Percentiles rank a stretch among this genome's conserved stretches.
phyloP scores from a whole-genome alignment of 1,140 invertebrate genomes.

The Sarcophaga peregrina region DNA sequence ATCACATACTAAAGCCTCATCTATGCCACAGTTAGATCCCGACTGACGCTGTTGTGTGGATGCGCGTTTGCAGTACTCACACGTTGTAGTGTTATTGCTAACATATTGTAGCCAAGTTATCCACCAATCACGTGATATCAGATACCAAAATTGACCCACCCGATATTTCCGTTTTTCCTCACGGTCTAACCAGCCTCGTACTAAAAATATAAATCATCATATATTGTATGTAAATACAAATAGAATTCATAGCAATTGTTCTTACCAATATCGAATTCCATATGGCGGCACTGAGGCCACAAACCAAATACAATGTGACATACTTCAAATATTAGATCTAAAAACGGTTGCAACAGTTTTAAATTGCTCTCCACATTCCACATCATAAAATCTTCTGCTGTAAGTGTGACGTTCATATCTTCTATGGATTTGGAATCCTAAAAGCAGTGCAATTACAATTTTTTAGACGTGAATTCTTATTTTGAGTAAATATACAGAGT shows the following conservation, averaged over 20 bases:
- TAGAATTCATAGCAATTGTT: neutral
- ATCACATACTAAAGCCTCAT: constrained; percentile 73
- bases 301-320: constrained; percentile 90
- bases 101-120: constrained; percentile 80
- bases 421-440: constrained; percentile 2
- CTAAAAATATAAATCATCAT: constrained; percentile 57
- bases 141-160: constrained; percentile 88
- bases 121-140: constrained; percentile 88
- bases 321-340: constrained; percentile 84
- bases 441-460: neutral
- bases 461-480: neutral
- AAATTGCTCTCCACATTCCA: constrained; percentile 80
- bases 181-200: constrained; percentile 81
- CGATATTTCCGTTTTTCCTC: constrained; percentile 79
- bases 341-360: constrained; percentile 76
- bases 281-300: constrained; percentile 79
- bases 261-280: constrained; percentile 81
- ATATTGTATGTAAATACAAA: neutral
- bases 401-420: constrained; percentile 60
- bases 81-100: constrained; percentile 62
- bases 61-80: constrained; percentile 60
- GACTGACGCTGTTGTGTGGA: constrained; percentile 46
- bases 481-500: neutral
- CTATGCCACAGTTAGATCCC: constrained; percentile 56
- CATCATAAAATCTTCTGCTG: constrained; percentile 84